phyloP scores from a whole-genome alignment of 2,888 invertebrate species.

The Meghimatium bilineatum region DNA sequence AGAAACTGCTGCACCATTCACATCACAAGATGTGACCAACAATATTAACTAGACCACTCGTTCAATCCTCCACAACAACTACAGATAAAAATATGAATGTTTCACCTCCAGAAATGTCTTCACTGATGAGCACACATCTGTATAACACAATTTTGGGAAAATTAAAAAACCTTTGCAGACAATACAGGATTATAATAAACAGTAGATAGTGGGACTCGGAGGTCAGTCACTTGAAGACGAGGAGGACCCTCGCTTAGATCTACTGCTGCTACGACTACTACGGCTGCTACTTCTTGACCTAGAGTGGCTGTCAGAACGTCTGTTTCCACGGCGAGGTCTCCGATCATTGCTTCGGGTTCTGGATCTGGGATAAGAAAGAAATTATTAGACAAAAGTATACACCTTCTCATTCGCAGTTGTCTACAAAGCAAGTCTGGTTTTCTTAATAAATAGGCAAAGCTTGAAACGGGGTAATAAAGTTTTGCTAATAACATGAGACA shows the following conservation, averaged over 20 bases:
- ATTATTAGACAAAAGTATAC: too few species aligned
- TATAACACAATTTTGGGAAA: neutral
- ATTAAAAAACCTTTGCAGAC: neutral
- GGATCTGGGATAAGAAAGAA: conserved; percentile 11
- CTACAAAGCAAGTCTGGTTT: too few species aligned
- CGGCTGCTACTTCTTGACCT: conserved; percentile 51
- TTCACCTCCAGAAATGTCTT: too few species aligned
- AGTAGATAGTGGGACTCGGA: neutral
- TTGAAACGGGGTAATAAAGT: too few species aligned
- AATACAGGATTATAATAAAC: neutral
- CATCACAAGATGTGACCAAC: too few species aligned
- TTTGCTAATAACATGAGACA: too few species aligned
- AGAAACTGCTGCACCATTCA: too few species aligned
- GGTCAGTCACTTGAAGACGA: conserved; percentile 50
- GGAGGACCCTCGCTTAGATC: conserved; percentile 48
- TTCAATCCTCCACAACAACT: too few species aligned
- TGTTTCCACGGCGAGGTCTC: conserved; percentile 2
- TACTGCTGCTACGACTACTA: conserved; percentile 49
- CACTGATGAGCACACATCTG: neutral
- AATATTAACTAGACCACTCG: too few species aligned
- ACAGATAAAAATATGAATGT: too few species aligned
- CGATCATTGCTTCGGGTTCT: conserved; percentile 36
- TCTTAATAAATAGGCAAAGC: too few species aligned
- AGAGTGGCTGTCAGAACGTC: conserved; percentile 37
- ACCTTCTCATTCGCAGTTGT: too few species aligned